Evolutionary conservation across 2,797 vertebrate genomes (phyloP).

Genomic region (Anguilla megastoma): DNA sequence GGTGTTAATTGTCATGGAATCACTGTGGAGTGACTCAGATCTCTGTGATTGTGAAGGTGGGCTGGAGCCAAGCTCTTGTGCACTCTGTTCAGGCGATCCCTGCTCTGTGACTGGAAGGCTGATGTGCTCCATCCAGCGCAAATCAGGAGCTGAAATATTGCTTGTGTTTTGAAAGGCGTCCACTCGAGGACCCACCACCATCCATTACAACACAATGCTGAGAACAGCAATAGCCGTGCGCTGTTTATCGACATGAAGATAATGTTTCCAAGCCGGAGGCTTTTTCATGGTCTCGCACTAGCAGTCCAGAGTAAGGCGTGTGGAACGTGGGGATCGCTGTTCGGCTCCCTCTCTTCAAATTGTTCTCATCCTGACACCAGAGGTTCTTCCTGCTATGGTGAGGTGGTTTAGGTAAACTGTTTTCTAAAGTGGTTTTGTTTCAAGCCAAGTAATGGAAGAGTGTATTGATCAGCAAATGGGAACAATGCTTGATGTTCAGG

Average conservation of each 20-base stretch:
- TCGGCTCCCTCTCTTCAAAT: neutral
- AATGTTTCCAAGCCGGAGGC: conserved; percentile 10
- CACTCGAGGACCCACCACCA: neutral
- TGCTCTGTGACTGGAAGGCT: neutral
- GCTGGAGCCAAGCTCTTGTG: neutral
- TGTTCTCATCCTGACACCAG: neutral
- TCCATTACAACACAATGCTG: conserved; percentile 11
- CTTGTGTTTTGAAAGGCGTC: conserved; percentile 27
- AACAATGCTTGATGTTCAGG: neutral
- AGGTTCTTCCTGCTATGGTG: neutral
- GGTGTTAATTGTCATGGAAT: conserved; percentile 17
- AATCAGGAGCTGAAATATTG: neutral
- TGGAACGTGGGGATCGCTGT: conserved; percentile 8
- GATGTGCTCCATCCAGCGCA: neutral
- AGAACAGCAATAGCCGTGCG: conserved; percentile 13
- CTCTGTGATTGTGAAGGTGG: conserved; percentile 10
- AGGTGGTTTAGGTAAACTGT: neutral
- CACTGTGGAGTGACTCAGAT: neutral
- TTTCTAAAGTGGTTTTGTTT: neutral
- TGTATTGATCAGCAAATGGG: neutral
- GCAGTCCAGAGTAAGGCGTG: neutral
- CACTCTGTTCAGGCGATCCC: neutral
- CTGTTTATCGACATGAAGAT: conserved; percentile 17
- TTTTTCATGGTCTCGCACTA: neutral
- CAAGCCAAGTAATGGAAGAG: neutral